Evolutionary conservation across 2,113 vertebrate species (phyloP).

Genomic region (Periophthalmus modestus): DNA sequence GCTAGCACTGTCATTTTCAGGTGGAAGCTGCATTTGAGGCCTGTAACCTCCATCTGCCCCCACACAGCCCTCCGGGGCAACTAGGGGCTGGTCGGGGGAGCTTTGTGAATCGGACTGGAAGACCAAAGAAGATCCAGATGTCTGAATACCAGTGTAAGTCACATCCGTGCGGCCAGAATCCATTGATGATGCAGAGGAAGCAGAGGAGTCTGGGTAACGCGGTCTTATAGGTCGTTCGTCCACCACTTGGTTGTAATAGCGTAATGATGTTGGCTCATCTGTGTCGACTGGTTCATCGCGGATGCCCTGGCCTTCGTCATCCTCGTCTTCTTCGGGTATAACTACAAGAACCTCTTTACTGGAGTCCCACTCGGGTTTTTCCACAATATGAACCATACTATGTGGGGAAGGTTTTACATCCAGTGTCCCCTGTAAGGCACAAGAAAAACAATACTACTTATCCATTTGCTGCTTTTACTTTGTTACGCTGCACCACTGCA

Average conservation of each 20-base stretch:
- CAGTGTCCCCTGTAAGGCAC: conserved; percentile 65
- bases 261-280: conserved; percentile 78
- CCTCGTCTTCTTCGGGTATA: conserved; percentile 77
- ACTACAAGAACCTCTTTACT: conserved; percentile 84
- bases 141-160: conserved; percentile 92
- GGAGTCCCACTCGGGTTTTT: conserved; percentile 71
- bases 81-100: conserved; percentile 31
- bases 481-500: too few relatives aligned
- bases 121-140: conserved; percentile 73
- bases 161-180: conserved; percentile 81
- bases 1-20: conserved; percentile 1
- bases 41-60: conserved; percentile 51
- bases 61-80: conserved; percentile 33
- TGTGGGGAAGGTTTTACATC: conserved; percentile 88
- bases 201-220: conserved; percentile 69
- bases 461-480: too few relatives aligned
- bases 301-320: conserved; percentile 50
- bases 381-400: conserved; percentile 88
- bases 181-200: conserved; percentile 79
- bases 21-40: conserved; percentile 59
- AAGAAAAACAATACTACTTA: neutral
- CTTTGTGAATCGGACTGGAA: conserved; percentile 74
- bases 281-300: conserved; percentile 78
- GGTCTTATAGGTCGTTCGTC: conserved; percentile 80
- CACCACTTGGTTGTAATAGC: conserved; percentile 88